These are phyloP conservation scores for Nematopogon swammerdamellus DNA, from an alignment of 2,888 invertebrate species.

Conservation along the genomic window DNA sequence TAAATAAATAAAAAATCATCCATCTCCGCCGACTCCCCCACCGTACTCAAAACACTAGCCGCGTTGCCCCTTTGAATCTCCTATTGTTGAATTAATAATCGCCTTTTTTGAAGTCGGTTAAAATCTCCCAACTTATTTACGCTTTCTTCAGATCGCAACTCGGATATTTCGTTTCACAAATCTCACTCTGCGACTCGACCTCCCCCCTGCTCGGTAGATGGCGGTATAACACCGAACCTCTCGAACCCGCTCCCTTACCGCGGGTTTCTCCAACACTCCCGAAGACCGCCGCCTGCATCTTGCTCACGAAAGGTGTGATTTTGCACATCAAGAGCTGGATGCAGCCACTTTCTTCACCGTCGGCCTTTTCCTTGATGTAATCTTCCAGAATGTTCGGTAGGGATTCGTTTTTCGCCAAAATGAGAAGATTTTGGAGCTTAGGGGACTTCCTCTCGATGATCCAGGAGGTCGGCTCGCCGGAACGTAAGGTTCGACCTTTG, in stretches of 20 bases:
- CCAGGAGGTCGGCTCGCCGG: slow-evolving; percentile 46
- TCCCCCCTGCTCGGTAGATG: slow-evolving; percentile 61
- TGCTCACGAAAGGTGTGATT: slow-evolving; percentile 69
- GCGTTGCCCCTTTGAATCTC: too few relatives aligned
- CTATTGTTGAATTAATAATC: too few relatives aligned
- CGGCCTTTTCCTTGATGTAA: slow-evolving; percentile 50
- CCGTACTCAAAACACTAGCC: too few relatives aligned
- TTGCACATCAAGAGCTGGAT: slow-evolving; percentile 73
- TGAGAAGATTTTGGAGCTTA: slow-evolving; percentile 53
- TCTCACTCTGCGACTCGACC: slow-evolving; percentile 55
- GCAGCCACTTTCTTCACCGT: slow-evolving; percentile 63
- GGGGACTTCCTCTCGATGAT: slow-evolving; percentile 61
- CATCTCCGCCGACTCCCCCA: too few relatives aligned
- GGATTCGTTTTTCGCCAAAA: slow-evolving; percentile 58
- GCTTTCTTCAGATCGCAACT: slow-evolving; percentile 43
- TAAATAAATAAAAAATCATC: too few relatives aligned
- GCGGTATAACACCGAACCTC: slow-evolving; percentile 49
- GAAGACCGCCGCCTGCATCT: slow-evolving; percentile 70
- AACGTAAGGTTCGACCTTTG: slow-evolving; percentile 20
- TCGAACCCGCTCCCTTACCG: slow-evolving; percentile 20
- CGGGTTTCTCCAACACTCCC: slow-evolving; percentile 25
- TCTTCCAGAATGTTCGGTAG: slow-evolving; percentile 61
- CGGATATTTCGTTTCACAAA: slow-evolving; percentile 61
- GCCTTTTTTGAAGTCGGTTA: too few relatives aligned
- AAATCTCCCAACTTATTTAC: too few relatives aligned